Base-by-base conservation (phyloP, 2,113 vertebrate species). In the Nothocercus julius region DNA sequence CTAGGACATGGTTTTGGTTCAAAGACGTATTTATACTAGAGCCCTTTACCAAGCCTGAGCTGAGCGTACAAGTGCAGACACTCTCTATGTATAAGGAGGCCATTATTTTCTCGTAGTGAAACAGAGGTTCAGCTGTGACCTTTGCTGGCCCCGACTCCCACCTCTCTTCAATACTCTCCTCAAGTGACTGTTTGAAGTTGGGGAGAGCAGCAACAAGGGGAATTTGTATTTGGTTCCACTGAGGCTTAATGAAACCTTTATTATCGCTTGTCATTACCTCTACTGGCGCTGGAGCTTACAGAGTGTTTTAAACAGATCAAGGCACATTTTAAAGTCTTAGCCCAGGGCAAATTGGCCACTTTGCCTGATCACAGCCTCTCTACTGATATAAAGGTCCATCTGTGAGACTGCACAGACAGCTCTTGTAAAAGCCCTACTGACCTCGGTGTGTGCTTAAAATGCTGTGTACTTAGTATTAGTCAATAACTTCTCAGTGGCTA, bases 231-330 rank as follows among this genome's bases (percentile, higher is more conserved):
- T 96, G 83, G 68, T 85, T 93, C 89, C 34, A 9, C 61, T 49
- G 82, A 91, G 72, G 82, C 73, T 83, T 89, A 96, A 95, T 92
- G 92, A 94, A 73, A 92, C 73, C 85, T 96, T 95, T 95, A 92
- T 89, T 88, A 76, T 53, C 2, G 4, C 86, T 88, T 93, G 88
- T 95, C 93, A 58, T 56, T 89, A 66, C 84, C 66, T 56, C 42
- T 84, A 70, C 51, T 59, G 73, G 93, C 74, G 69, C 81, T 94
- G 90, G 59, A 91, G 69, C 67, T 87, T 30, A 21, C 85, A 70
- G 86, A 77, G 7, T 68, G 77, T 91, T 96, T 93, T 90, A 93
- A 96, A 95, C 90, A 93, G 92, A 96, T 85, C 85, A 84, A 93
- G 90, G 61, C 77, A 89, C 40, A 5, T 95, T 95, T 96, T 85